Conservation (phyloP, 2,113 vertebrate genomes). For the Notarius quadriscutis region DNA sequence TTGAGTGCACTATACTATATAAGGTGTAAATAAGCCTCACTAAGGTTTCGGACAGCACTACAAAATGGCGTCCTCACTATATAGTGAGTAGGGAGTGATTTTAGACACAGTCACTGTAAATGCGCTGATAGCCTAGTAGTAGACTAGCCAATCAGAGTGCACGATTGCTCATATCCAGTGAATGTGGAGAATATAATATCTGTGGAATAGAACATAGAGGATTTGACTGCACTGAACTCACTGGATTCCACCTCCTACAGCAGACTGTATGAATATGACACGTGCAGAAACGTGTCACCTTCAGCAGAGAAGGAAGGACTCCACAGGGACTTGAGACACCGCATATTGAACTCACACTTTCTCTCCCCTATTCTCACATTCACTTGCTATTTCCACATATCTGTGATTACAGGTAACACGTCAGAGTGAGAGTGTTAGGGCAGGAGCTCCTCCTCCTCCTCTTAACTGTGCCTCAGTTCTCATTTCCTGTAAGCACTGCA, state of each 20-base stretch:
- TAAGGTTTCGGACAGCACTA: no score
- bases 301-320: background rate
- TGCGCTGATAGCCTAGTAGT: no score
- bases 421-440: slow-evolving; percentile 55
- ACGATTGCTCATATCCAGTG: no score
- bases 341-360: slow-evolving; percentile 1
- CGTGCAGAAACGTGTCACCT: slow-evolving; percentile 10
- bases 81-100: no score
- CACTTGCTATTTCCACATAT: slow-evolving; percentile 56
- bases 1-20: no score
- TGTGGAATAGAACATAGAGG: no score
- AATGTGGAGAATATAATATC: no score
- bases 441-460: slow-evolving; percentile 37
- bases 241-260: background rate
- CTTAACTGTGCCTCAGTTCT: slow-evolving; percentile 40
- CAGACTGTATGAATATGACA: slow-evolving; percentile 35
- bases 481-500: slow-evolving; percentile 53
- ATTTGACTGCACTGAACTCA: background rate
- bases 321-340: background rate
- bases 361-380: slow-evolving; percentile 51
- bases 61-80: no score
- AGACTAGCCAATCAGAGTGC: no score
- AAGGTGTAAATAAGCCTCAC: no score
- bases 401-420: slow-evolving; percentile 65
- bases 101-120: no score